Evolutionary conservation across 2,113 vertebrate genomes (phyloP), one percentile per base, ranked within the genome.

Genomic region (Podiceps cristatus): DNA sequence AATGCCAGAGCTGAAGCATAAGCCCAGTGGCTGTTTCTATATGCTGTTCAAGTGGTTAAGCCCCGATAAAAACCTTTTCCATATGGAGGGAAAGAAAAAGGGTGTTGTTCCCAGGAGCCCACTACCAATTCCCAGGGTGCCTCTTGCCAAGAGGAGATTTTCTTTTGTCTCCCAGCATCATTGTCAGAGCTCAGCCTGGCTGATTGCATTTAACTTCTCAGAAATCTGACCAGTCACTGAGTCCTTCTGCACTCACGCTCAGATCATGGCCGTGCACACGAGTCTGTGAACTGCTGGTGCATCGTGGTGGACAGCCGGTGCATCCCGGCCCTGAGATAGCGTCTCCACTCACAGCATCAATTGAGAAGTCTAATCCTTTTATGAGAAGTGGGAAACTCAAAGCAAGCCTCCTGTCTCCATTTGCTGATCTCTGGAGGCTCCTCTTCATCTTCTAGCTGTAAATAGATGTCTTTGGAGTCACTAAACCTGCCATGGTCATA

Each of bases 221-320:
- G 44, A 52, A 33, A 64, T 58, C 75, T 2, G 3, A 4, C 29
- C 0, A 3, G n/a, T 18, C 67, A 29, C 9, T 0, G 1, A 64
- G 37, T 66, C 42, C 18, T 75, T 40, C 71, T 56, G 11, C 58
- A 55, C 16, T 24, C 24, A 2, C 29, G 31, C 35, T 68, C 29
- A 18, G 25, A 18, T 20, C 55, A 11, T 0, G 2, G 28, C 37
- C 3, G 1, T 7, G 18, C 55, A 13, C 1, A 0, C 37, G 15
- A 18, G 35, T 17, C 5, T 45, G 47, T 45, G 47, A 78, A 23
- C 53, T 58, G 22, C 45, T 78, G 66, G n/a, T 64, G n/a, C 16
- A 25, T 16, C 5, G 0, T 56, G 35, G 28, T 92, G 50, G 60
- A 28, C 24, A 33, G 10, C 4, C 2, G 0, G 10, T 50, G 27